Base-by-base conservation (phyloP, 2,888 invertebrate genomes). In the Trilocha varians region DNA sequence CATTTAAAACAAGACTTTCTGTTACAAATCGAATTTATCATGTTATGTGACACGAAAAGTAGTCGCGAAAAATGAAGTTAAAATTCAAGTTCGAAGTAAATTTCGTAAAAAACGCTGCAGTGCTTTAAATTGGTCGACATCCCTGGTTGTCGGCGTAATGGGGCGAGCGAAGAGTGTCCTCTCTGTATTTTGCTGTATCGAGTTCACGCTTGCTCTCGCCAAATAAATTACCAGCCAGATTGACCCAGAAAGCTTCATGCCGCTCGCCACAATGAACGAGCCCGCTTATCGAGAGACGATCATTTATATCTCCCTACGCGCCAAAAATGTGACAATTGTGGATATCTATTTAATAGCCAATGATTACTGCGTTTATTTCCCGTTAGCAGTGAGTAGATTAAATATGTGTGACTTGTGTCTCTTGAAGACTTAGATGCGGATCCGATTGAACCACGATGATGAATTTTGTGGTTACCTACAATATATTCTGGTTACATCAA, bases 171-270 rank as follows among this genome's bases (percentile, higher is more conserved):
- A 47, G 48, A 48, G 40, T 40, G 42, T 38, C 34, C 37, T 40
- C 16, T 58, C 58, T 57, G 61, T 66, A 64, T 65, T 64, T 58
- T 55, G 59, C 55, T 52, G 56, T 66, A 66, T 66, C 61, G 64
- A 64, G 66, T 64, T 64, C 59, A 65, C 59, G 62, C 57, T 59
- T 59, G 59, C 65, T 70, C 68, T 70, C 68, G 64, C 67, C 70
- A 74, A 75, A 78, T 72, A 75, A 78, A 78, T 74, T 72, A 72
- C 72, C 53, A 61, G 55, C 55, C 62, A 70, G 70, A 78, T 77
- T 79, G 78, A 77, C 78, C 78, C 58, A 75, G 70, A 77, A 77
- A 76, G 63, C 64, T 61, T 49, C 50, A 55, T 47, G 56, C 55
- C 55, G 58, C 49, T 51, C 57, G 60, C 57, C 63, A 69, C 70